Percentiles rank a stretch among this genome's conserved stretches.
Conservation (phyloP, 2,797 vertebrate species). For the Toxotes lorentzi region DNA sequence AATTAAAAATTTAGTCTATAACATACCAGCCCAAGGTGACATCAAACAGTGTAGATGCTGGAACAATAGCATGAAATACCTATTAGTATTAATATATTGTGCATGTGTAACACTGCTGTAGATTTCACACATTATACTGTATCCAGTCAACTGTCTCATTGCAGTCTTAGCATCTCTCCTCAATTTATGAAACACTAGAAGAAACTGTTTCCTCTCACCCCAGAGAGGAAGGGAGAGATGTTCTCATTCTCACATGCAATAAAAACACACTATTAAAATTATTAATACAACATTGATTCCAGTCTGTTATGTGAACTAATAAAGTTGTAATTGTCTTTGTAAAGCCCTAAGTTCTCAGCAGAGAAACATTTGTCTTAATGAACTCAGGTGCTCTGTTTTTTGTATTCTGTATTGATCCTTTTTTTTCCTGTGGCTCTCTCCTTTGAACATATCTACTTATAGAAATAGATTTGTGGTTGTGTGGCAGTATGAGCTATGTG, state of each 20-base stretch:
- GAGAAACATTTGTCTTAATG: slow-evolving; percentile 4
- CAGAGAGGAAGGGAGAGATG: neutral
- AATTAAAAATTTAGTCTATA: neutral
- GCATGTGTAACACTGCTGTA: neutral
- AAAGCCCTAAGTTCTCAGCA: neutral
- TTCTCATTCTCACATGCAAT: neutral
- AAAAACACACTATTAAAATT: neutral
- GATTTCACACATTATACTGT: neutral
- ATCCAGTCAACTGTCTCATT: neutral
- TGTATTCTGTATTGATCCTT: slow-evolving; percentile 5
- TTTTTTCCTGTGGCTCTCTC: neutral
- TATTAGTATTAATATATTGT: neutral
- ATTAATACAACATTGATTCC: neutral
- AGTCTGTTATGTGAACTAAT: neutral
- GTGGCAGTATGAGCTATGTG: slow-evolving; percentile 18
- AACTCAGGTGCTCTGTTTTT: neutral
- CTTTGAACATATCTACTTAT: slow-evolving; percentile 29
- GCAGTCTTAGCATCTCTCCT: neutral
- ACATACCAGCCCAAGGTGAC: neutral
- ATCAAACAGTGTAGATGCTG: too few relatives aligned
- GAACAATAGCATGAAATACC: neutral
- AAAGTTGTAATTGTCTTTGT: neutral
- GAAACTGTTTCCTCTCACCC: neutral
- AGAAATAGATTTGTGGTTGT: slow-evolving; percentile 36
- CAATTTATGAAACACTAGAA: neutral